phyloP scores from a whole-genome alignment of 2,113 vertebrate genomes.

The Sinocyclocheilus rhinocerous region DNA sequence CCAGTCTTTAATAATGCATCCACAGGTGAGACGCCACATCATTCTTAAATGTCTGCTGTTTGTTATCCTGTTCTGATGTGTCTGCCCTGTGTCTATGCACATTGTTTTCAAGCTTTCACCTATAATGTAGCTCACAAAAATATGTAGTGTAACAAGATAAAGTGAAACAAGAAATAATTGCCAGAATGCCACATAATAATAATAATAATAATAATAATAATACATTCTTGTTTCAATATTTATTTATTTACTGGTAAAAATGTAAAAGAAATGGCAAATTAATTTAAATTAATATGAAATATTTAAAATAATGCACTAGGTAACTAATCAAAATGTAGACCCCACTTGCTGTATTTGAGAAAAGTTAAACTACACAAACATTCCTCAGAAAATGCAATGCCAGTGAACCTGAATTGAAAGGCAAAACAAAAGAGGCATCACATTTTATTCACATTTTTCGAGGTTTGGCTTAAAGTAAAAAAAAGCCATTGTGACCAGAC shows the following conservation, averaged over 20 bases:
- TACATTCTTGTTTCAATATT: too few species aligned
- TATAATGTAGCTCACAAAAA: neutral
- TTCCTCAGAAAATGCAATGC: neutral
- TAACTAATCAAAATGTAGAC: neutral
- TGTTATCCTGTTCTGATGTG: slow-evolving; percentile 28
- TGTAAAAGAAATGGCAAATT: too few species aligned
- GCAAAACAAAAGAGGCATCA: neutral
- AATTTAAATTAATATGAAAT: too few species aligned
- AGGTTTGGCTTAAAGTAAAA: neutral
- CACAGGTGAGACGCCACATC: slow-evolving; percentile 26
- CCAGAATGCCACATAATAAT: too few species aligned
- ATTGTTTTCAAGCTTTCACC: neutral
- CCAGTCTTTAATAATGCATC: slow-evolving; percentile 55
- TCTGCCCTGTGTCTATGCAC: neutral
- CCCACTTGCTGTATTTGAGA: neutral
- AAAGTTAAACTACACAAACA: too few species aligned
- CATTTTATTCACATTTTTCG: neutral
- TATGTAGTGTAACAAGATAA: neutral
- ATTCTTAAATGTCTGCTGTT: slow-evolving; percentile 48
- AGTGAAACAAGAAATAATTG: neutral
- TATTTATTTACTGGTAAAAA: too few species aligned
- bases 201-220: too few species aligned
- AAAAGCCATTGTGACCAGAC: neutral
- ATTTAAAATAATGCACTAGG: too few species aligned
- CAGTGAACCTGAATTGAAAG: neutral